Base-by-base conservation (phyloP, 2,888 invertebrate species). In the Pasiphila rectangulata region DNA sequence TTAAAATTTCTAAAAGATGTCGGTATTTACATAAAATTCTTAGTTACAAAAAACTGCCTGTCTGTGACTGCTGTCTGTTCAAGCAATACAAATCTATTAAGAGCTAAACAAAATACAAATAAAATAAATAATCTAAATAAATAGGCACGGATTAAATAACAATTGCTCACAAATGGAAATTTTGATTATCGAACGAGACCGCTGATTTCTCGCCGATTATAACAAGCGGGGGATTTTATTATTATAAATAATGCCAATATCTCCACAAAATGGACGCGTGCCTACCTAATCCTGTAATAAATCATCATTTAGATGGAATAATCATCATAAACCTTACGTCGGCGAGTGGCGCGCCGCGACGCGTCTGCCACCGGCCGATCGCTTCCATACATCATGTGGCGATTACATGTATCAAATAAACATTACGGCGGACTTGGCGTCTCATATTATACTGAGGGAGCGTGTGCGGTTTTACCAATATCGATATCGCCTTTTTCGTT, bases 321-420 rank as follows among this genome's bases (percentile, higher is more conserved):
- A 86, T 88, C 83, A 86, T 82, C 79, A 82, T 85, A 85, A 81
- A 82, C 76, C 83, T 69, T 70, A 67, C 63, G 59, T 46, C 66
- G 63, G 64, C 66, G 64, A 64, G 61, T 61, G 67, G 65, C 59
- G 61, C 60, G 42, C 51, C 55, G 56, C 54, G 60, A 57, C 49
- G 53, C 59, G 54, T 57, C 67, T 61, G 68, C 43, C 56, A 51
- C 57, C 62, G 56, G n/a, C 32, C 54, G 49, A 52, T 54, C 57
- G 69, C 64, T 62, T 75, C 72, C 80, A 84, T 86, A 80, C 81
- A 85, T 86, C 85, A 86, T 79, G 79, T 72, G 72, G 70, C 78
- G 81, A 85, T 85, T 84, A 83, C 83, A 79, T 75, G 82, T 82
- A 86, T 86, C 83, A 85, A 86, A 86, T 83, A 84, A 80, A 83